A percentile compares a stretch with the other conserved stretches of the same genome.
Conservation (phyloP, 2,113 vertebrate species). For the Steatornis caripensis region DNA sequence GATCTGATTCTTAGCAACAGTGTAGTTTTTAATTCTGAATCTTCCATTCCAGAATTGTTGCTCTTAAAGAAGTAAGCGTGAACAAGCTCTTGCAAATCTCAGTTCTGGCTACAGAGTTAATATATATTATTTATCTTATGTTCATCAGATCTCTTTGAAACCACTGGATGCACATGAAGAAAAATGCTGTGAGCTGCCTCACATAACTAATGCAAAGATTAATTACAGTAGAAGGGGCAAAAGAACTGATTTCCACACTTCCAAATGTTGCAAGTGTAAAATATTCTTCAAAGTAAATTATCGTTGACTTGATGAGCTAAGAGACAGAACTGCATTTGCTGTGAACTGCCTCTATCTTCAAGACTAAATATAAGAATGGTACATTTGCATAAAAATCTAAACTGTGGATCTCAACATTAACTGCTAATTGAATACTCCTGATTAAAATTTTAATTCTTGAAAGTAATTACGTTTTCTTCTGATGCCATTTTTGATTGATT, state of each 20-base stretch:
- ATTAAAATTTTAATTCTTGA: slow-evolving; percentile 69
- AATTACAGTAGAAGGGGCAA: background rate
- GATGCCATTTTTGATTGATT: slow-evolving; percentile 48
- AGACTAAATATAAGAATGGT: slow-evolving; percentile 23
- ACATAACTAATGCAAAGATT: background rate
- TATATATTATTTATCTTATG: background rate
- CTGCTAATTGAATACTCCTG: slow-evolving; percentile 61
- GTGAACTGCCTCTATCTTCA: slow-evolving; percentile 47
- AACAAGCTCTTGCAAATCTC: background rate
- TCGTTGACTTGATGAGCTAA: background rate
- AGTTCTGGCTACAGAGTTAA: background rate
- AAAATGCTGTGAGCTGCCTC: background rate
- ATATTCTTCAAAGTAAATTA: slow-evolving; percentile 34
- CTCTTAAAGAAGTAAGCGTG: background rate
- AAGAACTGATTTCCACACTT: slow-evolving; percentile 19
- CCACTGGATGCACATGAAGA: background rate
- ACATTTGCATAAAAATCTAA: slow-evolving; percentile 64
- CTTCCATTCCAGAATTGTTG: background rate
- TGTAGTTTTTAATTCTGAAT: background rate
- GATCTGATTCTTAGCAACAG: background rate
- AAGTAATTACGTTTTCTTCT: slow-evolving; percentile 65
- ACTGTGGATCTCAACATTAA: slow-evolving; percentile 49
- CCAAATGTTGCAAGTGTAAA: slow-evolving; percentile 7
- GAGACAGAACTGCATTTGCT: background rate
- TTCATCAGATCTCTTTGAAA: background rate